Percentiles rank a stretch among this genome's conserved stretches.
Evolutionary conservation across 2,113 vertebrate genomes (phyloP).

Genomic region (Nothoprocta perdicaria): DNA sequence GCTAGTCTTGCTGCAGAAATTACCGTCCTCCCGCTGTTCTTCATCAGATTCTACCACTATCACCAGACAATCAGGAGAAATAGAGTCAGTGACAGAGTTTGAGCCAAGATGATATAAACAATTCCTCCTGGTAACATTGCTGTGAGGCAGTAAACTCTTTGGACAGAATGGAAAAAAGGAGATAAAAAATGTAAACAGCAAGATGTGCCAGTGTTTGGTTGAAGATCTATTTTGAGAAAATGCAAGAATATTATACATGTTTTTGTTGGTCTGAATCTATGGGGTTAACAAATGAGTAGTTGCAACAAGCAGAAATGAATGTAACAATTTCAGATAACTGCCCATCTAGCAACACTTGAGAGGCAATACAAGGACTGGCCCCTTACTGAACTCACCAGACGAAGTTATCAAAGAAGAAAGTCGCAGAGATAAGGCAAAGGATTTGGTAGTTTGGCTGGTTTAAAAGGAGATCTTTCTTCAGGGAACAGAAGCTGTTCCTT

Average conservation of each 20-base stretch:
- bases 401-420: not conserved
- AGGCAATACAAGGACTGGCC: not conserved
- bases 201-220: not conserved
- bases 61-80: not conserved
- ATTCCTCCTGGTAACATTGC: not conserved
- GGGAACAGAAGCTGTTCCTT: not conserved
- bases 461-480: not conserved
- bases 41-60: not conserved
- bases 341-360: slow-evolving; percentile 6
- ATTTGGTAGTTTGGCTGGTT: not conserved
- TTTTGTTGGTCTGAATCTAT: not conserved
- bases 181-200: not conserved
- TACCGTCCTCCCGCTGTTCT: not conserved
- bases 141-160: not conserved
- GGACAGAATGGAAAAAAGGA: not conserved
- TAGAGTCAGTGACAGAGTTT: not conserved
- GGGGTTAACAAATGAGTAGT: not conserved
- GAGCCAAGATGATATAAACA: not conserved
- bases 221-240: not conserved
- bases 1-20: not conserved
- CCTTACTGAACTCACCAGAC: not conserved
- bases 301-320: slow-evolving; percentile 7
- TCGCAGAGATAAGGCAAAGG: not conserved
- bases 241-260: not conserved
- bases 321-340: slow-evolving; percentile 1